Evolutionary conservation across 2,113 vertebrate genomes (phyloP), one percentile per base, ranked within the genome.

Genomic region (Proteles cristata): DNA sequence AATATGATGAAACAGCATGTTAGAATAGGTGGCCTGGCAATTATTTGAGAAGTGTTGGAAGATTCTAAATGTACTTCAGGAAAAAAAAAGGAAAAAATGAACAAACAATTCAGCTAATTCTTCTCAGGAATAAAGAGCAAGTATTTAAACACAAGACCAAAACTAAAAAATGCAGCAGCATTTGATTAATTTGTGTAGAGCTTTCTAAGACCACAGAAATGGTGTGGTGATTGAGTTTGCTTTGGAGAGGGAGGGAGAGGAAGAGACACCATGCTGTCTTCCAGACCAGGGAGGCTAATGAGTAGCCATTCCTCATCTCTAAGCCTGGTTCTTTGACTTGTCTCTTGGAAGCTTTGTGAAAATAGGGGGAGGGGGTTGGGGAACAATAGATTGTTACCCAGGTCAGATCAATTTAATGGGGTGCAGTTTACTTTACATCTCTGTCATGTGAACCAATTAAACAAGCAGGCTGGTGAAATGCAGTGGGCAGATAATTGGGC

Each of bases 21-120:
- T 96, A 81, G 90, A 86, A 82, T 88, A 0, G 0, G 86, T 7
- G 5, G 88, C 85, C 61, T 94, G 76, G 71, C 86, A 93, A 97
- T 97, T 95, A 96, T 96, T 91, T 86, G 76, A 92, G 88, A 84
- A 93, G 53, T 88, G 81, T 90, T 97, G 61, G 61, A 94, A 95
- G 66, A 97, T 33, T 90, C 55, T 93, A 97, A 97, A 93, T 96
- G 73, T 89, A 0, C 48, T 95, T 87, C 85, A 15, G 33, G 61
- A 68, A 87, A 86, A 7, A 17, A 58, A 55, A 76, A 83, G 76
- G 25, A 84, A 66, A 66, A 66, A 96, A 33, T 2, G 82, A 93
- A 35, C 33, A 39, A 80, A 71, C 28, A 83, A 50, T 71, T 93
- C 80, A 68, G 65, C 76, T 88, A 97, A 77, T 92, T 33, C 66